These are phyloP conservation scores for Channa maculata DNA, from an alignment of 2,113 vertebrate genomes.

Conservation along the genomic window DNA sequence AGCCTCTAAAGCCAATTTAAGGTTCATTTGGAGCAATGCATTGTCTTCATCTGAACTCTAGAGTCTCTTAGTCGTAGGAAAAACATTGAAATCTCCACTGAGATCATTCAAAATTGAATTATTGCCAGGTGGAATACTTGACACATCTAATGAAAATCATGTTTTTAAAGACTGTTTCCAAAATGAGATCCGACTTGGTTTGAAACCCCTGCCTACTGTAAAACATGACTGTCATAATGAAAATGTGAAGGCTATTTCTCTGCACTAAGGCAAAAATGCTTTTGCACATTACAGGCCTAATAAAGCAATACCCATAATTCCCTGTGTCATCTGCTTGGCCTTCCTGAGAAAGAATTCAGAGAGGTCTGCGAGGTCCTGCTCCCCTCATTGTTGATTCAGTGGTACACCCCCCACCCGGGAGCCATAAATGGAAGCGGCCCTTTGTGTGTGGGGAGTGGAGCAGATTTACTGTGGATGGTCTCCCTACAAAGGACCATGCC, in stretches of 20 bases:
- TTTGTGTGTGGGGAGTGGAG: constrained; percentile 80
- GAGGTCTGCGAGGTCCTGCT: constrained; percentile 77
- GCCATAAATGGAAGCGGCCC: constrained; percentile 75
- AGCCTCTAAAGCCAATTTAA: not conserved
- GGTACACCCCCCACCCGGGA: constrained; percentile 71
- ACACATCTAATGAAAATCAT: not conserved
- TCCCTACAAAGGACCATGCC: constrained; percentile 70
- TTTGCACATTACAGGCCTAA: constrained; percentile 58
- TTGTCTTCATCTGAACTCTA: not conserved
- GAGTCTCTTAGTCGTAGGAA: not conserved
- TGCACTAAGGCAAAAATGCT: not conserved
- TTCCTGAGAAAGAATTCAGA: constrained; percentile 77
- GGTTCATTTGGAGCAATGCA: not conserved
- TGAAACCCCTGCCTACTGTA: not conserved
- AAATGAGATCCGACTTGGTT: not conserved
- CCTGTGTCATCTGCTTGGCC: constrained; percentile 60
- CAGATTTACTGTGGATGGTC: constrained; percentile 77
- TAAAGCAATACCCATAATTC: constrained; percentile 74
- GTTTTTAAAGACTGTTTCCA: too few relatives aligned
- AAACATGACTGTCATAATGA: constrained; percentile 14
- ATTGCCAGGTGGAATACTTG: too few relatives aligned
- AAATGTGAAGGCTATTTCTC: constrained; percentile 22
- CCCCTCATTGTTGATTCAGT: constrained; percentile 82
- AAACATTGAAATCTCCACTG: not conserved
- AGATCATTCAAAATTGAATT: not conserved